A percentile compares a stretch with the other conserved stretches of the same genome.
phyloP scores from a whole-genome alignment of 1,140 invertebrate genomes.

The Mycetomoellerius zeteki region DNA sequence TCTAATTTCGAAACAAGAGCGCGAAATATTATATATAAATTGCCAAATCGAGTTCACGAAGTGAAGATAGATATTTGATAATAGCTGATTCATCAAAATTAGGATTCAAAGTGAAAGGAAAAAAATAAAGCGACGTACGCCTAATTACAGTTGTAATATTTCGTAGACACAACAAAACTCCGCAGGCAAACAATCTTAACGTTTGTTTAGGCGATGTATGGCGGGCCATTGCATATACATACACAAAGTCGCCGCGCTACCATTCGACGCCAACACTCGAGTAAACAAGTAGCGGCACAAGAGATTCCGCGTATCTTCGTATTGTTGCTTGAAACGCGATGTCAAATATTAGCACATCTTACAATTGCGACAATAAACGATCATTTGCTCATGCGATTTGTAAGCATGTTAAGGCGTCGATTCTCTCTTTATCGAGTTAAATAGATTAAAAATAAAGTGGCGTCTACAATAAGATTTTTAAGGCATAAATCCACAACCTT shows the following conservation, averaged over 20 bases:
- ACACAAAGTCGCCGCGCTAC: too few species aligned
- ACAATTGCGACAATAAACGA: neutral
- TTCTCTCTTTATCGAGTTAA: neutral
- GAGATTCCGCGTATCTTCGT: neutral
- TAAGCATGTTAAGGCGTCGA: neutral
- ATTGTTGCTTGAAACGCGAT: slow-evolving; percentile 17
- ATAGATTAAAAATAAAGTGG: too few species aligned
- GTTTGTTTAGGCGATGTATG: neutral
- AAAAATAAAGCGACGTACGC: neutral
- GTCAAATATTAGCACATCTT: slow-evolving; percentile 5
- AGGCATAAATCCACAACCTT: too few species aligned
- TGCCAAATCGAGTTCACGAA: neutral
- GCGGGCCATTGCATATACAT: neutral
- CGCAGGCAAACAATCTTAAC: neutral
- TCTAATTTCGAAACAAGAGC: too few species aligned
- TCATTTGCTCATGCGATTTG: neutral
- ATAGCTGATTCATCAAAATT: neutral
- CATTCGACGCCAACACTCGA: neutral
- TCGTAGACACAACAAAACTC: too few species aligned
- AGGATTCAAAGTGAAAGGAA: neutral
- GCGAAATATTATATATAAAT: neutral
- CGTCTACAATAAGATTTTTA: too few species aligned
- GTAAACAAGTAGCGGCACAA: neutral
- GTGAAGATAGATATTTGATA: neutral
- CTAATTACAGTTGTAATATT: neutral